Evolutionary conservation across 2,113 vertebrate genomes (phyloP), one percentile per base, ranked within the genome.

Genomic region (Corvus cornix): DNA sequence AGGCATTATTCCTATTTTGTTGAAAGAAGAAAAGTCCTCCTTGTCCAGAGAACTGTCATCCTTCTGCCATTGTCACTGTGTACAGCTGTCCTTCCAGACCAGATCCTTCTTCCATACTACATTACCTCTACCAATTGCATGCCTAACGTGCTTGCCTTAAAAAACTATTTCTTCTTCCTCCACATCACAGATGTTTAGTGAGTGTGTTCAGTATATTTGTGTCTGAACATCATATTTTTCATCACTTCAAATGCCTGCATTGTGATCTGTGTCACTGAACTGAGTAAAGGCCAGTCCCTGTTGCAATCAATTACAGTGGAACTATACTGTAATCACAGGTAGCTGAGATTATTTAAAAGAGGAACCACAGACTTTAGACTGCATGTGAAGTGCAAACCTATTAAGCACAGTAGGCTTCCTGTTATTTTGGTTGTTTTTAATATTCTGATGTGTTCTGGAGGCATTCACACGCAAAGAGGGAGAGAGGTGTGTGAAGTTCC

Each of bases 381-480:
- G 7, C 1, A 17, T 53, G 30, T 67, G 28, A 70, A 74, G 31
- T 58, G 51, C 63, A 74, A 88, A 53, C 10, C 22, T 63, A 5
- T 1, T 51, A 49, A 55, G 33, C 17, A 21, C 35, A 27, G 23
- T 11, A 55, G 16, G 8, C 16, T 60, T 84, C 58, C 28, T 64
- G 58, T 35, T 63, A 7, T 4, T 86, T 53, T 64, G 31, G 22
- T 87, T 17, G 1, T 9, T 72, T 63, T 67, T 55, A 74, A 23
- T 86, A 6, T 26, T 62, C n/a, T 49, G 39, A 4, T 68, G 24
- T 84, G 21, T 76, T 76, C 35, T 76, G 13, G 41, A 68, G 30
- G 15, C 11, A 5, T 64, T 91, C 11, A 17, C 13, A n/a, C 12
- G 28, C 11, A 11, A 16, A 28, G 7, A 0, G 0, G 3, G 2